Evolutionary conservation across 2,113 vertebrate genomes (phyloP), one percentile per base, ranked within the genome.

Genomic region (Platichthys flesus): DNA sequence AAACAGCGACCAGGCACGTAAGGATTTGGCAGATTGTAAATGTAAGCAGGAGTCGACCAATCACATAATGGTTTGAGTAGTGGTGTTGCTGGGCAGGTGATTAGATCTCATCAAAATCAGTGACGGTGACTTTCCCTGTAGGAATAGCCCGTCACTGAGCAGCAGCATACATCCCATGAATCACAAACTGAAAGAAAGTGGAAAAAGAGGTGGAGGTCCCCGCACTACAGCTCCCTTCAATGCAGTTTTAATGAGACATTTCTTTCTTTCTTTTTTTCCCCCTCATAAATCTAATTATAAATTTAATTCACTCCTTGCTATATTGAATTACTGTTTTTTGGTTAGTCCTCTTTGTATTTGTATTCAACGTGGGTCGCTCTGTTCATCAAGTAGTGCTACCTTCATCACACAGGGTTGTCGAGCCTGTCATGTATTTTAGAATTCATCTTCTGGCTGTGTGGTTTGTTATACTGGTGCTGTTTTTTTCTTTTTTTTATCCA

Each of bases 91-190:
- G 47, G 5, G 31, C 3, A 52, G 20, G 51, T 52, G 5, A 45
- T 42, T 42, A 16, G n/a, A 70, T 70, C 40, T 70, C n/a, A 45
- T 23, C 51, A 59, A 51, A 7, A 21, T 15, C 61, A 31, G 37
- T 18, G 20, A 51, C 24, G 16, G 14, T 28, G 13, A 37, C 6
- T 6, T 31, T 31, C 31, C 31, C 31, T 31, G 1, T 31, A 31
- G 0, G 6, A 31, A 31, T 7, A 5, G 5, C 31, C 31, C 6
- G 6, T 31, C 31, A 7, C 31, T 31, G 31, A 31, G 31, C 58
- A 20, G 1, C 16, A 12, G 2, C 2, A 3, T 9, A n/a, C 23
- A 26, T 24, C 56, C 24, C 24, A 57, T 57, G 24, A 26, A 57
- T 15, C 24, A 12, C 21, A 24, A 56, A 56, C 55, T 42, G 40